Base-by-base conservation (phyloP, 2,113 vertebrate genomes). In the Danio rerio region DNA sequence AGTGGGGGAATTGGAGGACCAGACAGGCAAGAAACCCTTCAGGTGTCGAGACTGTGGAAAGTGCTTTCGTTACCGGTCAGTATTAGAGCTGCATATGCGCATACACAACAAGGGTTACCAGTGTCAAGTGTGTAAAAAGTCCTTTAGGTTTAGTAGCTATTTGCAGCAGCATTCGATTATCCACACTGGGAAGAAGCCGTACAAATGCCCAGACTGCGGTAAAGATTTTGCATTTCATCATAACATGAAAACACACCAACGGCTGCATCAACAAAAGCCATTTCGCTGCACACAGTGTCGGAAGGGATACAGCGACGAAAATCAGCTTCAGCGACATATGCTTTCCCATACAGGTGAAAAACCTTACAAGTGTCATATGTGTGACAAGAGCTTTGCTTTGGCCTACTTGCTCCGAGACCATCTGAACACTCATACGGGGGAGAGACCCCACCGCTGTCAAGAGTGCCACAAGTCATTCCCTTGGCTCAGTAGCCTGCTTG, bases 191-290 rank as follows among this genome's bases (percentile, higher is more conserved):
- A 88, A 93, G 85, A 95, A 93, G 89, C 94, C 94, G 45, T 92
- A 92, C 79, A 93, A 92, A 81, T 95, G 94, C 82, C 90, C 93
- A 0, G 93, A 94, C 78, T 95, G 94, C 5, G 93, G 94, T 13
- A 94, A 93, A 84, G 93, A 93, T 82, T 95, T 95, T 83, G 93
- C 93, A 16, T 95, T 95, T 86, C 84, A 92, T 82, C 94, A 94
- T 83, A 95, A 94, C 88, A 94, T 94, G 94, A 93, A 86, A 83
- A 93, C 93, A 0, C 94, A 95, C 71, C 93, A 93, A 68, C 92
- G 88, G 86, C 89, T 95, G 78, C 94, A 95, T 86, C 92, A 92
- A 85, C 92, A 93, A 66, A 94, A 94, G 87, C 93, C 94, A 0
- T 94, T 92, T 77, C 93, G 93, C 81, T 95, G 94, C 85, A 94